Evolutionary conservation across 2,797 vertebrate genomes (phyloP), one percentile per base, ranked within the genome.

Genomic region (Enteromius mattozi): DNA sequence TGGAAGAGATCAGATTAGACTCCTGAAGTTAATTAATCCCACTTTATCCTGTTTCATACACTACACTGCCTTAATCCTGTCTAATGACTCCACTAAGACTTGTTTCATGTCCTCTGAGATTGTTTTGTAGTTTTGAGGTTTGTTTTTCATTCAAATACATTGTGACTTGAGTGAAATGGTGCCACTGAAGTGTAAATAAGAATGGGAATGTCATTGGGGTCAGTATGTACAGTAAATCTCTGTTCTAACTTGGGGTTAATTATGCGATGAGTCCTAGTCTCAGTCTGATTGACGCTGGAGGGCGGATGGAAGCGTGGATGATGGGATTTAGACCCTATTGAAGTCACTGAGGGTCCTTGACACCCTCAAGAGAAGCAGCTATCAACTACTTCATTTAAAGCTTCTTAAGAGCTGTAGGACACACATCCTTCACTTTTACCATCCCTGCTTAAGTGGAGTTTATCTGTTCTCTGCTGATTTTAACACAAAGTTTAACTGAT

Each of bases 311-410:
- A 96, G 94, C 92, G 88, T 93, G 92, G 95, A 96, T 96, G 95
- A 96, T 95, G 93, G 95, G 95, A 96, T 96, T 96, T 95, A 96
- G 95, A 95, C 94, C 93, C 94, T 95, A 95, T 96, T 96, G 94
- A 96, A 96, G 95, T 96, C 95, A 96, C 95, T 95, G 94, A 93
- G 94, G 95, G 93, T 95, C 95, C 94, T 95, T 95, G 92, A 79
- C 75, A 40, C 49, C 13, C 80, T 85, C 92, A 92, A 91, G 95
- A 95, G 96, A 94, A 96, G 85, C 80, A 83, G 74, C 80, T 95
- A 95, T 90, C 91, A 87, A 94, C 91, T 93, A 93, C 95, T 96
- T 89, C 92, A 92, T 89, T 87, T 89, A 82, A 93, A 93, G 92
- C 92, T 94, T 96, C 94, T 94, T 93, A 95, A 94, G 92, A 92